A percentile compares a stretch with the other conserved stretches of the same genome.
These are phyloP conservation scores for Napeogenes sylphis DNA, from an alignment of 2,888 invertebrate species.

Conservation along the genomic window DNA sequence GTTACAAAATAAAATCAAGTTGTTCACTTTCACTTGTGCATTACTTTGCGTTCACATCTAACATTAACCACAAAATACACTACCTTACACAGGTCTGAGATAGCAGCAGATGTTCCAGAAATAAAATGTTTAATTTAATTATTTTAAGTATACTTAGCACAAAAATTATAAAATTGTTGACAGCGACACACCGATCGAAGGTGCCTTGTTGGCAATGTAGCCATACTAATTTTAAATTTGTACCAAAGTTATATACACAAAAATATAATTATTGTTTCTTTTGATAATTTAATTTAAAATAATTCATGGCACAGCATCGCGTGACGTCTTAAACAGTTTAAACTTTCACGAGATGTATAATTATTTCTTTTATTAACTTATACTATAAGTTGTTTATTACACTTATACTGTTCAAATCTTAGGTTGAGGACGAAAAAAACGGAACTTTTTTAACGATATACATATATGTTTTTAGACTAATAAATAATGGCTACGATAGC, in stretches of 20 bases:
- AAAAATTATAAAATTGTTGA: slow-evolving; percentile 63
- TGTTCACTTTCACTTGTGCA: slow-evolving; percentile 65
- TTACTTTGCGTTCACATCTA: slow-evolving; percentile 28
- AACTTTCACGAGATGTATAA: no score
- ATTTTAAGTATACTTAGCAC: slow-evolving; percentile 40
- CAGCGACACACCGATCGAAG: slow-evolving; percentile 75
- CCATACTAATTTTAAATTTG: slow-evolving; percentile 39
- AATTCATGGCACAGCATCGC: no score
- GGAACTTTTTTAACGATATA: no score
- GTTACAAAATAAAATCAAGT: slow-evolving; percentile 49
- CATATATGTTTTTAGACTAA: no score
- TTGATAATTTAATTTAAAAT: not conserved
- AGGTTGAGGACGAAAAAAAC: no score
- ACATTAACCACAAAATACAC: slow-evolving; percentile 15
- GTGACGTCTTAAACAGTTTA: no score
- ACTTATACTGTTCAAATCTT: no score
- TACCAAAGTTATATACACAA: not conserved
- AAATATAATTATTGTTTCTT: not conserved
- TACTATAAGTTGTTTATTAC: no score
- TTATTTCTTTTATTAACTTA: no score
- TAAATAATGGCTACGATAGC: no score
- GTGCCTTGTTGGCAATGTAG: slow-evolving; percentile 77
- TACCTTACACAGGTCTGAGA: slow-evolving; percentile 6
- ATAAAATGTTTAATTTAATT: slow-evolving; percentile 45
- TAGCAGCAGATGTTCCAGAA: slow-evolving; percentile 15